Evolutionary conservation across 2,888 invertebrate species (phyloP).

Genomic region (Aphelenchoides bicaudatus): DNA sequence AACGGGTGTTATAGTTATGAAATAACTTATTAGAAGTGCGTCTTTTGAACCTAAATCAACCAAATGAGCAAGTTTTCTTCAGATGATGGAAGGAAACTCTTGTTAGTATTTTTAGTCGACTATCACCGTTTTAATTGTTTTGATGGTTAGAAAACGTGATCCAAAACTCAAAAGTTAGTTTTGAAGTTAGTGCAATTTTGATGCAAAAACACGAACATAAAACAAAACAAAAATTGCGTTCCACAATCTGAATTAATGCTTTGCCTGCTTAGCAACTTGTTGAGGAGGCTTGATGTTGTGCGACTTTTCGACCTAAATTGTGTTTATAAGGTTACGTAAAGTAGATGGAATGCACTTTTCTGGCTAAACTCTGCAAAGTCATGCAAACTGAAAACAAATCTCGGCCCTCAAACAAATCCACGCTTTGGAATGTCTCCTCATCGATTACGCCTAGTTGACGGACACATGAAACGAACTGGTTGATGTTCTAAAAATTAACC

Average conservation of each 20-base stretch:
- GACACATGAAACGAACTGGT: slow-evolving; percentile 77
- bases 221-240: too few species aligned
- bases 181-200: too few species aligned
- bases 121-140: too few species aligned
- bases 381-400: slow-evolving; percentile 80
- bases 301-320: slow-evolving; percentile 43
- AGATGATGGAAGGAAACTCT: too few species aligned
- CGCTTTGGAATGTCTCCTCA: slow-evolving; percentile 87
- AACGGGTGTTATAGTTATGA: too few species aligned
- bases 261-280: slow-evolving; percentile 50
- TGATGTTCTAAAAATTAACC: slow-evolving; percentile 71
- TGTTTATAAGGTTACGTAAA: background rate
- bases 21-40: too few species aligned
- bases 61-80: too few species aligned
- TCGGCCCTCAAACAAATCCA: slow-evolving; percentile 91
- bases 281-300: slow-evolving; percentile 46
- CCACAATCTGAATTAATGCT: slow-evolving; percentile 32
- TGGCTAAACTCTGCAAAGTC: slow-evolving; percentile 38
- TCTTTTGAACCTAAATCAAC: too few species aligned
- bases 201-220: too few species aligned
- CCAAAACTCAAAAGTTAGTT: too few species aligned
- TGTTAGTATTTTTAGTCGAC: too few species aligned
- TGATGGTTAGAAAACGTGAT: too few species aligned
- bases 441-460: slow-evolving; percentile 79
- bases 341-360: slow-evolving; percentile 33